Base-by-base conservation (phyloP, 2,113 vertebrate species). In the Cariama cristata region DNA sequence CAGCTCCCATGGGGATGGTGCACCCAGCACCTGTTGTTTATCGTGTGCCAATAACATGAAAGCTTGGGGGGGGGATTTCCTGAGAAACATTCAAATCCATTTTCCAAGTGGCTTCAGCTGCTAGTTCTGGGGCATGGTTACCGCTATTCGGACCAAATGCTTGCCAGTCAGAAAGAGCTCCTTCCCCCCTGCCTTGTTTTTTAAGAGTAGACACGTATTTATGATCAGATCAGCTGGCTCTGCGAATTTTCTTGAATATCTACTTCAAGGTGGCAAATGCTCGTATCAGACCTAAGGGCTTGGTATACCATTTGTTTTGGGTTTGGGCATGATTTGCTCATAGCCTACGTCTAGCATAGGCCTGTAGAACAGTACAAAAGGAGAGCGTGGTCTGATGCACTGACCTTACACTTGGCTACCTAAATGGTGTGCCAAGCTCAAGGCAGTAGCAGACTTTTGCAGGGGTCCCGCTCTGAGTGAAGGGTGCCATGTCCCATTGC, bases 21-120 rank as follows among this genome's bases (percentile, higher is more conserved):
- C 56, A 44, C 45, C 80, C 74, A 0, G 85, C 98, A 98, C 97
- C 97, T 98, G 97, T 69, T 97, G 96, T 84, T 91, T 80, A 12
- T 35, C 20, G 1, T 24, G 32, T 72, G 73, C 85, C 69, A 68
- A 26, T n/a, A 91, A 53, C 75, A 62, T 60, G 92, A 94, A 97
- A 88, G 88, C 32, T 26, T 79, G 40, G 18, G 20, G 11, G 26
- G 38, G 58, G 14, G 12, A 71, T 92, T 91, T 96, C 86, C 91
- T 79, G 64, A 92, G 75, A 86, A 84, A 90, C 53, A 35, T 44
- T 84, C 55, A 77, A 67, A 79, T 93, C 56, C 40, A 3, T 81
- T 96, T 95, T 92, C 85, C 64, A 72, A 80, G 59, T 4, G 4
- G 40, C 63, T 92, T 96, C 93, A 93, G 89, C 94, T 97, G 89